Percentiles rank a stretch among this genome's conserved stretches.
Conservation (phyloP, 2,888 invertebrate genomes). For the Gerris lacustris region DNA sequence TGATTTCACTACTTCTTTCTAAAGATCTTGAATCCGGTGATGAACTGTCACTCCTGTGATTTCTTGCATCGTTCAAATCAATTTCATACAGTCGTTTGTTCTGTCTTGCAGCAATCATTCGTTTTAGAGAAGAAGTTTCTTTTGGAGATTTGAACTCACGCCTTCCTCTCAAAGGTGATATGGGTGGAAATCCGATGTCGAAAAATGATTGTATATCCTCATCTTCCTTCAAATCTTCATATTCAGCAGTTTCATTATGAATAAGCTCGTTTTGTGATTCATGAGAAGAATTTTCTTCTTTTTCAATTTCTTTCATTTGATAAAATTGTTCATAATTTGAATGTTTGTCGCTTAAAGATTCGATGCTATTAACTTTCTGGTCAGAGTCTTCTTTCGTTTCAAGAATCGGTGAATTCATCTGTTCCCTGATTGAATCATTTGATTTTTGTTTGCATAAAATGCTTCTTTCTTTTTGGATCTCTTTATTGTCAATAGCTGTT, state of each 20-base stretch:
- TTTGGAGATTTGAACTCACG: slow-evolving; percentile 18
- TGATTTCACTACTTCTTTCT: no score
- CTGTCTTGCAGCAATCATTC: background rate
- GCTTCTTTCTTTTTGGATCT: background rate
- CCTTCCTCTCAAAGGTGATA: slow-evolving; percentile 37
- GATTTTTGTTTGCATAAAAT: background rate
- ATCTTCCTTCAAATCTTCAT: slow-evolving; percentile 15
- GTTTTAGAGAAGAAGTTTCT: background rate
- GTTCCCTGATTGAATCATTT: background rate
- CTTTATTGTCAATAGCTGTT: background rate
- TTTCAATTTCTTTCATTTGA: background rate
- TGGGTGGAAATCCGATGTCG: slow-evolving; percentile 39
- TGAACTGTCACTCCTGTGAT: background rate
- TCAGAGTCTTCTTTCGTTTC: background rate
- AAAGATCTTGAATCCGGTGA: background rate
- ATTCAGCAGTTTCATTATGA: slow-evolving; percentile 15
- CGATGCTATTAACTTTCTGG: background rate
- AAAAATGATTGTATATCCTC: background rate
- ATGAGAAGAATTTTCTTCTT: slow-evolving; percentile 13
- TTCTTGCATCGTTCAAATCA: background rate
- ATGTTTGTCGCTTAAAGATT: no score
- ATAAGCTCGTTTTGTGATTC: slow-evolving; percentile 8
- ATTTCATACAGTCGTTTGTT: background rate
- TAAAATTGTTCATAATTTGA: no score
- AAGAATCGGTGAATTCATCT: background rate